A percentile compares a stretch with the other conserved stretches of the same genome.
Evolutionary conservation across 23 tunicate species (phyloP).

Genomic region (Aplidium turbinatum): DNA sequence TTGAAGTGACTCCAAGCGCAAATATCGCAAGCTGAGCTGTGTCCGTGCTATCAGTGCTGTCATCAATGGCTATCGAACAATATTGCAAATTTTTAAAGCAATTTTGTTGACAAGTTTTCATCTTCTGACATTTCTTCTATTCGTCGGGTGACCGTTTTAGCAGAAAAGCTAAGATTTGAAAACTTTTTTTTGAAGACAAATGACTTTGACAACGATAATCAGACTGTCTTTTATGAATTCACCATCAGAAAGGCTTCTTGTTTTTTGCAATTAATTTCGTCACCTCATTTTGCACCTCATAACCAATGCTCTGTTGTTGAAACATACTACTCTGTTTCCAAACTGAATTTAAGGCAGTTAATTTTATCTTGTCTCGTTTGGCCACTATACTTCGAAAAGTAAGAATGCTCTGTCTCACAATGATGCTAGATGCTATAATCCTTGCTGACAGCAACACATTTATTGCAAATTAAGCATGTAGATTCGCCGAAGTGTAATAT

Average conservation of each 20-base stretch:
- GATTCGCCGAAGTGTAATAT: slow-evolving; percentile 15
- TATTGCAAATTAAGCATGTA: slow-evolving; percentile 35
- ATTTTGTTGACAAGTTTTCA: slow-evolving; percentile 61
- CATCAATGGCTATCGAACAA: slow-evolving; percentile 38
- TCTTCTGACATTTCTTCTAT: slow-evolving; percentile 68
- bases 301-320: slow-evolving; percentile 45
- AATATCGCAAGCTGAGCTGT: slow-evolving; percentile 69
- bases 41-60: slow-evolving; percentile 39
- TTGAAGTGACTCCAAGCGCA: slow-evolving; percentile 51
- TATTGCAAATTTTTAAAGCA: slow-evolving; percentile 52
- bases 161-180: slow-evolving; percentile 55
- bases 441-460: slow-evolving; percentile 30
- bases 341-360: slow-evolving; percentile 43
- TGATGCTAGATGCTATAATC: slow-evolving; percentile 39
- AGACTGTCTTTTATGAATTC: slow-evolving; percentile 64
- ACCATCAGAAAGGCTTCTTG: too few species aligned
- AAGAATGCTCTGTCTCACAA: slow-evolving; percentile 49
- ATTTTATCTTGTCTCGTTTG: slow-evolving; percentile 60
- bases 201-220: slow-evolving; percentile 58
- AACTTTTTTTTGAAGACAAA: slow-evolving; percentile 68
- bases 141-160: slow-evolving; percentile 69
- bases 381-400: slow-evolving; percentile 34
- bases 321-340: slow-evolving; percentile 37
- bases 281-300: slow-evolving; percentile 45
- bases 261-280: slow-evolving; percentile 29